A percentile compares a stretch with the other conserved stretches of the same genome.
Evolutionary conservation across 2,888 invertebrate species (phyloP).

Genomic region (Choreutis nemorana): DNA sequence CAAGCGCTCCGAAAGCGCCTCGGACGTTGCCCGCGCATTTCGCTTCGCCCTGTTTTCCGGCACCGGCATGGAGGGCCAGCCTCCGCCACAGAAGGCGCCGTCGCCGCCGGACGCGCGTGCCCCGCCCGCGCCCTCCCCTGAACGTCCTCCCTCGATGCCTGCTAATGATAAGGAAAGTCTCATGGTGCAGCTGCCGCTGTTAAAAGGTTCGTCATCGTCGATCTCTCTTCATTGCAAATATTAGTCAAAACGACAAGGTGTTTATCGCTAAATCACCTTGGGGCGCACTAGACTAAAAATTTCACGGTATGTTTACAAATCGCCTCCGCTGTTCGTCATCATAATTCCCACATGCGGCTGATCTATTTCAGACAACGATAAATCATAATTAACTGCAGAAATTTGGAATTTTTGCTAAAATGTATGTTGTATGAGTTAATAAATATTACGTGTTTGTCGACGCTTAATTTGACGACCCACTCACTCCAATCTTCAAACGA

Average conservation of each 20-base stretch:
- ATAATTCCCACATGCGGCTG: too few species aligned
- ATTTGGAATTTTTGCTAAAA: too few species aligned
- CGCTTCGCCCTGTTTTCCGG: constrained; percentile 51
- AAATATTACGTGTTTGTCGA: too few species aligned
- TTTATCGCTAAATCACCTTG: too few species aligned
- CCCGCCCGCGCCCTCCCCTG: constrained; percentile 31
- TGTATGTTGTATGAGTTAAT: too few species aligned
- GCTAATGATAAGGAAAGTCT: constrained; percentile 47
- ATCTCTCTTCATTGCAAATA: constrained; percentile 1
- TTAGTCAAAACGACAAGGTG: too few species aligned
- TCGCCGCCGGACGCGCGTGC: constrained; percentile 23
- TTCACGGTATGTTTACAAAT: constrained; percentile 32
- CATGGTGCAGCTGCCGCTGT: constrained; percentile 58
- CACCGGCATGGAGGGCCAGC: constrained; percentile 45
- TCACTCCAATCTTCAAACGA: too few species aligned
- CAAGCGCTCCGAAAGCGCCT: constrained; percentile 54
- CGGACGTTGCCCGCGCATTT: constrained; percentile 59
- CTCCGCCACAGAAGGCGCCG: constrained; percentile 43
- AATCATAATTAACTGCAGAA: too few species aligned
- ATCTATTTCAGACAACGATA: too few species aligned
- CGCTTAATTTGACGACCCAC: too few species aligned
- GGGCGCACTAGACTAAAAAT: constrained; percentile 6
- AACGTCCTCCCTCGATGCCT: constrained; percentile 32
- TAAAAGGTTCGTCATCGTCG: constrained; percentile 53
- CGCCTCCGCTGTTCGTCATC: too few species aligned